These are phyloP conservation scores for Hirtodrosophila alboralis DNA, from an alignment of 2,888 invertebrate genomes.

Conservation along the genomic window DNA sequence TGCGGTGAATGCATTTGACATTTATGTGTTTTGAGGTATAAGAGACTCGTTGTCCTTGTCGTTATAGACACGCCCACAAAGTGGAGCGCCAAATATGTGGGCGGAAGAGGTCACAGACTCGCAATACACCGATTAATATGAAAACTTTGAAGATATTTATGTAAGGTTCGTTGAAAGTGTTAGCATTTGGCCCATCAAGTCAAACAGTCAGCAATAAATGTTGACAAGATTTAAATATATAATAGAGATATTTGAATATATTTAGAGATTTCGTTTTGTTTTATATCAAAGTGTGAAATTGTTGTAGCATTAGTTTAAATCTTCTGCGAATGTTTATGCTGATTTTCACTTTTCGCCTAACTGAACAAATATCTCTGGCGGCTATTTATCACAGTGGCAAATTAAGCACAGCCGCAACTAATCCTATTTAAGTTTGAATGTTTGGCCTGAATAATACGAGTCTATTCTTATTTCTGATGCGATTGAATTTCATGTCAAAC, in stretches of 20 bases:
- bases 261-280: background rate
- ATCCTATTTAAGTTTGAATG: conserved; percentile 65
- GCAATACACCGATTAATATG: background rate
- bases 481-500: conserved; percentile 60
- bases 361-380: conserved; percentile 26
- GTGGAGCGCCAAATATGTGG: conserved; percentile 19
- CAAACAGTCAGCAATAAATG: conserved; percentile 19
- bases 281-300: conserved; percentile 5
- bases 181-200: too few species aligned
- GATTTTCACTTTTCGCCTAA: conserved; percentile 48
- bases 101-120: conserved; percentile 3
- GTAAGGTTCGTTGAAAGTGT: too few species aligned
- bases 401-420: conserved; percentile 61
- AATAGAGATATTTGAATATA: too few species aligned
- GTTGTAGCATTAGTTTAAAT: conserved; percentile 22
- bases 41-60: background rate
- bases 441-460: conserved; percentile 33
- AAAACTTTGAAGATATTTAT: too few species aligned
- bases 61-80: conserved; percentile 33
- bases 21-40: conserved; percentile 57
- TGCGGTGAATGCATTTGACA: conserved; percentile 59
- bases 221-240: too few species aligned
- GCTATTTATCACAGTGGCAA: conserved; percentile 43
- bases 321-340: conserved; percentile 30
- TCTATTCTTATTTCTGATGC: conserved; percentile 30